Evolutionary conservation across 2,888 invertebrate species (phyloP), one percentile per base, ranked within the genome.

Genomic region (Ichneumoninae sp.): DNA sequence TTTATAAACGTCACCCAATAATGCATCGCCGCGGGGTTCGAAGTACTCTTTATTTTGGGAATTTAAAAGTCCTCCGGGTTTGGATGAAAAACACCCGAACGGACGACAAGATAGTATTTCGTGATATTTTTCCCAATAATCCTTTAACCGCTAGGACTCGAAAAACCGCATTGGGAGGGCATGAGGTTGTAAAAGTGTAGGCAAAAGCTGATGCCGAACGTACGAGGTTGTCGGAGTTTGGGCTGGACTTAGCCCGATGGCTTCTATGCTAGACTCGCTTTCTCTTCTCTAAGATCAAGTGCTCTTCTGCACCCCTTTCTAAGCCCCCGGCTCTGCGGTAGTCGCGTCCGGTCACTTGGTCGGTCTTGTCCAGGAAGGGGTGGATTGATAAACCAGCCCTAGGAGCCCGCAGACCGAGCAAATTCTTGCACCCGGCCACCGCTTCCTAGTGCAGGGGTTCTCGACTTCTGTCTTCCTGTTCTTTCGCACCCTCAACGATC

Each of bases 281-380:
- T 89, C 90, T 88, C 88, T 89, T 87, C 89, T 88, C 90, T 90
- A 92, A 93, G 93, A 93, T 93, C 92, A 91, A 93, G 93, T 91
- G 90, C 91, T 90, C 90, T 91, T 80, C 90, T 90, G 88, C 88
- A 87, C 87, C 85, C 84, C 85, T 85, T 87, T 87, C 44, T 62
- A 75, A 76, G 71, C 71, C 71, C 81, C 33, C 65, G 54, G 52
- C 47, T 76, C 44, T 57, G 71, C 79, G 72, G 79, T 77, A 68
- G 84, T 85, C 87, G 86, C 87, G 89, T 89, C 90, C 89, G 89
- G 89, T 89, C 88, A 84, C 86, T 82, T 85, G 76, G 76, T 66
- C 40, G 54, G 66, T 86, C 89, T 87, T 82, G 86, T 87, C 80
- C 88, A 88, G 89, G 86, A 89, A 89, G 87, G 91, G 90, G 86